These are phyloP conservation scores for Halichoerus grypus DNA, from an alignment of 2,113 vertebrate species.

Conservation along the genomic window DNA sequence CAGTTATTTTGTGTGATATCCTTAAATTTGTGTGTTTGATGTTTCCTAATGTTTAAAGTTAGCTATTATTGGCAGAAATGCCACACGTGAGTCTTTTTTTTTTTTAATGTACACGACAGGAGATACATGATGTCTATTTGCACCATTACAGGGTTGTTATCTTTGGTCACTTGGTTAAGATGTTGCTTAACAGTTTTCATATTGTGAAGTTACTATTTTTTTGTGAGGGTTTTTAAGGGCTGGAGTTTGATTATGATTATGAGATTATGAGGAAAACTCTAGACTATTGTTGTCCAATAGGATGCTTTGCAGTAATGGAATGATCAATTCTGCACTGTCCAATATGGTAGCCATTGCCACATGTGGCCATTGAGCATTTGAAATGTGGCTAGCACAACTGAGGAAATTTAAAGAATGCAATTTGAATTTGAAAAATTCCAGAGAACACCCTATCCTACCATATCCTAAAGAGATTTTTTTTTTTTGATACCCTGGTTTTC, in stretches of 20 bases:
- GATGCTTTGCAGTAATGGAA: neutral
- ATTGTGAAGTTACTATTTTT: neutral
- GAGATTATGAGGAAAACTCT: neutral
- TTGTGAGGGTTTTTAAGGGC: neutral
- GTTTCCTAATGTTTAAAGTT: neutral
- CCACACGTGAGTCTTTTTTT: rapidly evolving
- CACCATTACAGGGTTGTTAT: neutral
- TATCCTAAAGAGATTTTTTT: neutral
- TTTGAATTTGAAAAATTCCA: neutral
- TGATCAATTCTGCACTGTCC: neutral
- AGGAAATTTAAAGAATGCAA: neutral
- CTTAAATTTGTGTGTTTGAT: neutral
- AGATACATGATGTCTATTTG: neutral
- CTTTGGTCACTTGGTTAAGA: neutral
- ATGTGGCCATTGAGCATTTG: neutral
- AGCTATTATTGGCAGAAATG: neutral
- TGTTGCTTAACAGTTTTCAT: neutral
- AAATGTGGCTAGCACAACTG: neutral
- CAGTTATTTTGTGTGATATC: neutral
- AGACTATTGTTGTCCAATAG: neutral
- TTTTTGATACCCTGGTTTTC: neutral
- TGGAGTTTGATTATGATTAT: constrained; percentile 1
- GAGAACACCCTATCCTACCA: neutral
- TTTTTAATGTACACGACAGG: neutral
- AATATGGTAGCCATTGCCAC: neutral